These are phyloP conservation scores for Distichodus sexfasciatus DNA, from an alignment of 2,797 vertebrate genomes.

Conservation along the genomic window DNA sequence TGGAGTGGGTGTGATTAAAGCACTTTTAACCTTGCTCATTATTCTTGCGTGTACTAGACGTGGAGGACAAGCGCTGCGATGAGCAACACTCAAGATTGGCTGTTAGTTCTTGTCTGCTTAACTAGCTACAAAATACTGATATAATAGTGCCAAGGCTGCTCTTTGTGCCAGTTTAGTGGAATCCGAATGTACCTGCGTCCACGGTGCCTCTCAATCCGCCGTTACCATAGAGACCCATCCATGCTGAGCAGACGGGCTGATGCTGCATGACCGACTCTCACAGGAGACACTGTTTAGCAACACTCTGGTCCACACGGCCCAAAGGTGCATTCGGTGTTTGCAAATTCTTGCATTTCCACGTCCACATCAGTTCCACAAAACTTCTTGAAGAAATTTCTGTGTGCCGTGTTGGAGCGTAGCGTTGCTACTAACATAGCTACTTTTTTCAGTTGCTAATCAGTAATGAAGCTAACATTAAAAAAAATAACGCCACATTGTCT, in stretches of 20 bases:
- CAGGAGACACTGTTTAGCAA: constrained; percentile 66
- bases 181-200: constrained; percentile 75
- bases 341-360: no score
- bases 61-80: not conserved
- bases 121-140: constrained; percentile 37
- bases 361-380: no score
- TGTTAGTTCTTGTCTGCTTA: constrained; percentile 6
- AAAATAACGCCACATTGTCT: no score
- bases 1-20: not conserved
- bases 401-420: no score
- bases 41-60: not conserved
- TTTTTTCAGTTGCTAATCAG: no score
- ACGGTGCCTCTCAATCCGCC: constrained; percentile 59
- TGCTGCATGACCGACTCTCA: constrained; percentile 67
- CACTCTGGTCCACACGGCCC: constrained; percentile 62
- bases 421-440: no score
- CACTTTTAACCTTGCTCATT: not conserved
- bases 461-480: no score
- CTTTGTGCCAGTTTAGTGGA: constrained; percentile 58
- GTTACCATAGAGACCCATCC: constrained; percentile 82
- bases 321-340: no score
- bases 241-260: constrained; percentile 72
- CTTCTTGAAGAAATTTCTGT: no score
- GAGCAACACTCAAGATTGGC: not conserved
- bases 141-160: constrained; percentile 52